Percentiles rank a stretch among this genome's conserved stretches.
phyloP scores from a whole-genome alignment of 2,113 vertebrate species.

The Heterotis niloticus region DNA sequence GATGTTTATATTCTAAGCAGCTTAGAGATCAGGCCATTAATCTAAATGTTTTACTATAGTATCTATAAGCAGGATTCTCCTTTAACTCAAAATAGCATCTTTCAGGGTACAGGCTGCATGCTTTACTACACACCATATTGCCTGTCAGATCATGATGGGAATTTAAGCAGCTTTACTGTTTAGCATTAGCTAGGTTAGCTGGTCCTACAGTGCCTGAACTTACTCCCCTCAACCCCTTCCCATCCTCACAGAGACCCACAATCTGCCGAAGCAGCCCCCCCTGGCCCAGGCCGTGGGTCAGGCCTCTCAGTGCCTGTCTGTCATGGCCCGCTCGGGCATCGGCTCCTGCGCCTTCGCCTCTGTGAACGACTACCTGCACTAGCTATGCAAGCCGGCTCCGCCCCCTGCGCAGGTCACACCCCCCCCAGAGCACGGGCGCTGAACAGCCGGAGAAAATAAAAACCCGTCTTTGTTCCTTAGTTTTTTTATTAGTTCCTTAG shows the following conservation, averaged over 20 bases:
- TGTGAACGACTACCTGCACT: constrained; percentile 97
- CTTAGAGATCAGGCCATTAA: background rate
- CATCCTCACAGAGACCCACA: constrained; percentile 81
- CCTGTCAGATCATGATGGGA: no score
- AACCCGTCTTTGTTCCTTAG: constrained; percentile 32
- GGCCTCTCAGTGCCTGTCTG: constrained; percentile 89
- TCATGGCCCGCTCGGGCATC: constrained; percentile 94
- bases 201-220: background rate
- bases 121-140: no score
- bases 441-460: constrained; percentile 43
- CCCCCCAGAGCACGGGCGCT: constrained; percentile 14
- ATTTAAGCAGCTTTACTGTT: background rate
- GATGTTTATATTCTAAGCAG: background rate
- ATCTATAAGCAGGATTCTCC: background rate
- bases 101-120: no score
- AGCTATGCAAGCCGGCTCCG: constrained; percentile 64
- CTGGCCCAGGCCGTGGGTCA: constrained; percentile 93
- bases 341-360: constrained; percentile 95
- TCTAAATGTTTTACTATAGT: no score
- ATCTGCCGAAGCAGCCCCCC: constrained; percentile 97
- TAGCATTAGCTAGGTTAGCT: background rate
- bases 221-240: background rate
- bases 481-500: constrained; percentile 56
- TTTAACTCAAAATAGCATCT: no score
- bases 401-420: constrained; percentile 28